A percentile compares a stretch with the other conserved stretches of the same genome.
Evolutionary conservation across 64 coral and sea anemone species (phyloP).

Genomic region (Montipora foliosa): DNA sequence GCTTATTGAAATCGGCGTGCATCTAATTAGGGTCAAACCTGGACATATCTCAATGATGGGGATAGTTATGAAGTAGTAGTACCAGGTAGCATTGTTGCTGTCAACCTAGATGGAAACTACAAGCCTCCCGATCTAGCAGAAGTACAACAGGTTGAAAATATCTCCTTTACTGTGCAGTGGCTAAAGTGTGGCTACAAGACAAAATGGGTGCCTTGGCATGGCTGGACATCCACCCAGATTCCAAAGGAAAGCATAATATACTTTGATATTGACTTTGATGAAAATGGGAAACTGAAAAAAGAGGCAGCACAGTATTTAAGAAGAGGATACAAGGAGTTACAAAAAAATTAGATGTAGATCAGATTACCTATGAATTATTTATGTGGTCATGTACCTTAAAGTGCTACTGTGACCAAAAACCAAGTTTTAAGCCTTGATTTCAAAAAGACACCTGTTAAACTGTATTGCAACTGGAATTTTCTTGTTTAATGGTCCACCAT

Average conservation of each 20-base stretch:
- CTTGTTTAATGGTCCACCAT: too few relatives aligned
- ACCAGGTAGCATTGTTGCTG: not conserved
- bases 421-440: too few relatives aligned
- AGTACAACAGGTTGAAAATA: not conserved
- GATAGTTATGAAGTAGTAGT: not conserved
- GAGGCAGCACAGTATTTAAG: constrained; percentile 7
- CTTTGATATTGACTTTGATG: constrained; percentile 10
- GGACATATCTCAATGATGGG: too few relatives aligned
- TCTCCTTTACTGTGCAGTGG: not conserved
- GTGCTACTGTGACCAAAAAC: too few relatives aligned
- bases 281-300: not conserved
- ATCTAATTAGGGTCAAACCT: too few relatives aligned
- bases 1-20: too few relatives aligned
- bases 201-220: constrained; percentile 16
- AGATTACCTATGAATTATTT: not conserved
- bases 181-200: constrained; percentile 1
- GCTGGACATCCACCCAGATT: constrained; percentile 1
- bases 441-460: too few relatives aligned
- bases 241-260: constrained; percentile 41
- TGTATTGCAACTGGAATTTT: too few relatives aligned
- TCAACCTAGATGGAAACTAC: constrained; percentile 23
- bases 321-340: not conserved
- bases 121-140: constrained; percentile 8
- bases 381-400: too few relatives aligned
- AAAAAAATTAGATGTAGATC: not conserved